These are phyloP conservation scores for Zygaena filipendulae DNA, from an alignment of 2,888 invertebrate genomes.

Conservation along the genomic window DNA sequence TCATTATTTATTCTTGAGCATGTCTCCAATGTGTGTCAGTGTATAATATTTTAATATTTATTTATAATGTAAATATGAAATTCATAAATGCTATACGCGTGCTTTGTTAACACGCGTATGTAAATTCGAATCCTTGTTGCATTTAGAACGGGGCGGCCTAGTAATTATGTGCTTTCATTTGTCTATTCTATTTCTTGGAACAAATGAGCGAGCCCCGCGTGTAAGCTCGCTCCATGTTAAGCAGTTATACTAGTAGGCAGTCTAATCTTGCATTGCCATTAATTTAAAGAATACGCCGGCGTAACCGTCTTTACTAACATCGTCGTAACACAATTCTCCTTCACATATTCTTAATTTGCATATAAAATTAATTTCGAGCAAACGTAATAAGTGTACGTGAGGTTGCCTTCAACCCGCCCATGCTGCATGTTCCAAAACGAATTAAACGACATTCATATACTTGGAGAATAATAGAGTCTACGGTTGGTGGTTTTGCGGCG, in stretches of 20 bases:
- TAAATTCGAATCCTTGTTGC: slow-evolving; percentile 67
- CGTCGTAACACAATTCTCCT: slow-evolving; percentile 62
- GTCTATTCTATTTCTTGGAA: slow-evolving; percentile 62
- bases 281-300: slow-evolving; percentile 68
- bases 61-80: slow-evolving; percentile 44
- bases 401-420: slow-evolving; percentile 45
- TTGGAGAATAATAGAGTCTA: no score
- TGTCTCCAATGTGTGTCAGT: no score
- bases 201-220: slow-evolving; percentile 52
- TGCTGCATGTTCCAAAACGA: slow-evolving; percentile 26
- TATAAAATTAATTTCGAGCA: slow-evolving; percentile 68
- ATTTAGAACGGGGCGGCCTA: slow-evolving; percentile 63
- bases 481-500: no score
- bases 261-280: slow-evolving; percentile 65
- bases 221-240: slow-evolving; percentile 62
- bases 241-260: slow-evolving; percentile 59
- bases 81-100: slow-evolving; percentile 65
- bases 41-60: no score
- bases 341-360: slow-evolving; percentile 68
- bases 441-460: slow-evolving; percentile 29
- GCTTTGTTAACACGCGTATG: slow-evolving; percentile 56
- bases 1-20: no score
- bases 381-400: slow-evolving; percentile 52
- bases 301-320: slow-evolving; percentile 58
- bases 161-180: slow-evolving; percentile 69